Conservation (phyloP, 2,113 vertebrate species). For the Tylochromis polylepis region DNA sequence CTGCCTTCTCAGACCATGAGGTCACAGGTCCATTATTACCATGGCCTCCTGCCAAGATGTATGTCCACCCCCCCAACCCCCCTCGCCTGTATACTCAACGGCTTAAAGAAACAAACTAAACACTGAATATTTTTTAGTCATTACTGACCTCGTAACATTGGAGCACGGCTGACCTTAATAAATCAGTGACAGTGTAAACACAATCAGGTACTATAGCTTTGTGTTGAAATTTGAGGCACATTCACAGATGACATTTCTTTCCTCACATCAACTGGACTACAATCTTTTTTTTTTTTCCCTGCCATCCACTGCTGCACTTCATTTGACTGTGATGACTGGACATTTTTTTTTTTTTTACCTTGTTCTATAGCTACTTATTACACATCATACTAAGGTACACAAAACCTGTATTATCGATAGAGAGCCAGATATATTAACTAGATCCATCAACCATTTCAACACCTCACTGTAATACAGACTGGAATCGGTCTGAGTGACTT, state of each 20-base stretch:
- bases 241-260: conserved; percentile 54
- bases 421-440: neutral
- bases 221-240: conserved; percentile 58
- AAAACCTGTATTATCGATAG: neutral
- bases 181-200: conserved; percentile 70
- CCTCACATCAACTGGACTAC: conserved; percentile 37
- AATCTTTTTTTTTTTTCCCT: conserved; percentile 3
- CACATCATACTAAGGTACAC: neutral
- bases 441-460: neutral
- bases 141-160: conserved; percentile 49
- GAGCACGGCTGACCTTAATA: conserved; percentile 52
- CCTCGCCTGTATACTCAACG: conserved; percentile 48
- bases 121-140: conserved; percentile 58
- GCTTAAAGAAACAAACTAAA: conserved; percentile 70
- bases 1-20: conserved; percentile 53
- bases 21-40: conserved; percentile 54
- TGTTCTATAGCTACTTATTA: neutral
- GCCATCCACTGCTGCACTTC: conserved; percentile 12
- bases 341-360: neutral
- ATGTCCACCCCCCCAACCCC: conserved; percentile 41
- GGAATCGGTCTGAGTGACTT: neutral
- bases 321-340: conserved; percentile 1
- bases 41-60: conserved; percentile 50
- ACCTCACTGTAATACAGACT: neutral
- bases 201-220: conserved; percentile 58